These are phyloP conservation scores for Anomalospiza imberbis DNA, from an alignment of 2,797 vertebrate genomes.

Conservation along the genomic window DNA sequence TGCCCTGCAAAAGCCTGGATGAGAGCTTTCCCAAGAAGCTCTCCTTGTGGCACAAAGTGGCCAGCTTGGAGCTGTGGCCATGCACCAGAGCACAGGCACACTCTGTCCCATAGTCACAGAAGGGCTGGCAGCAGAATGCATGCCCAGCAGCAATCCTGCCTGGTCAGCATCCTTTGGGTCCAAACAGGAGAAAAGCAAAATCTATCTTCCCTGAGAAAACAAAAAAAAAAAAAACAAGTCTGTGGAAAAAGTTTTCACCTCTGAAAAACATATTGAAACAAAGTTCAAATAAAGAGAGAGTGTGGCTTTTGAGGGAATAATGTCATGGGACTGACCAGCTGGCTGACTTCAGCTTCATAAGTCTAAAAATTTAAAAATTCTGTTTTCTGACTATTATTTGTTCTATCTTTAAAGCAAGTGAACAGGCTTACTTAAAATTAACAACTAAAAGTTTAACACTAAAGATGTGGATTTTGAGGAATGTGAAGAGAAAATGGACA, in stretches of 20 bases:
- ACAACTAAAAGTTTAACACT: not conserved
- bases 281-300: not conserved
- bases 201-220: accelerated
- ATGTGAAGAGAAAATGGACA: not conserved
- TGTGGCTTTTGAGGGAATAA: not conserved
- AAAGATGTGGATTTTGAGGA: not conserved
- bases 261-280: not conserved
- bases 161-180: accelerated
- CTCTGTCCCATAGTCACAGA: accelerated
- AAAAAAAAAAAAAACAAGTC: accelerated
- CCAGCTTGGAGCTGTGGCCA: accelerated
- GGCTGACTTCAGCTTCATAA: not conserved
- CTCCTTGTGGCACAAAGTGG: not conserved
- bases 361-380: not conserved
- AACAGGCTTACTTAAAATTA: not conserved
- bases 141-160: not conserved
- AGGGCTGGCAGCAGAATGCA: accelerated
- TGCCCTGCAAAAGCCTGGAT: not conserved
- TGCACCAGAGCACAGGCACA: accelerated
- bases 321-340: not conserved
- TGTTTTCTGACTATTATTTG: not conserved
- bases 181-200: accelerated
- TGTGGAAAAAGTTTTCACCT: not conserved
- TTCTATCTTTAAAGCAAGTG: not conserved
- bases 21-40: not conserved